Base-by-base conservation (phyloP, 2,113 vertebrate species). In the Mustelus asterias region DNA sequence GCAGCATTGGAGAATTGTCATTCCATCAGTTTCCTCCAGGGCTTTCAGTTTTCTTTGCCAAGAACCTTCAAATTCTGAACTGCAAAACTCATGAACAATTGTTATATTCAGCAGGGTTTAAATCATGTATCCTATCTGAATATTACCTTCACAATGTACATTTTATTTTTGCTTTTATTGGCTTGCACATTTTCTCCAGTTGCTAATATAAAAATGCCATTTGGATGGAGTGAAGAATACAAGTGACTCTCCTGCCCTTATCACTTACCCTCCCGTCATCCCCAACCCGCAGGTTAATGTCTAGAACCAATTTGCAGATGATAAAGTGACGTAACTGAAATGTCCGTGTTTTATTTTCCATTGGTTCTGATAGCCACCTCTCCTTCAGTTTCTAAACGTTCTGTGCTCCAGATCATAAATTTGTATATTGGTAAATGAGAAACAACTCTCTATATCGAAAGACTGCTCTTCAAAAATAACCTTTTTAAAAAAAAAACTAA, bases 11-110 rank as follows among this genome's bases (percentile, higher is more conserved):
- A 65, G 33, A 67, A 37, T 65, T 65, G 89, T n/a, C 89, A 93
- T 93, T 93, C 89, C 89, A 65, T 93, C 89, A 37, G 60, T 93
- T 93, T 65, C 63, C 60, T 93, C n/a, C 18, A 37, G 60, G 89
- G 60, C 18, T 93, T 37, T 93, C 13, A 63, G 60, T 37, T 93
- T 65, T 37, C 89, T 65, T 92, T 93, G 54, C 29, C 60, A 13
- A 90, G 88, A 33, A 63, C 26, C 13, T 63, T 60, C 26, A 90
- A 63, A 63, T 93, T 93, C 60, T 93, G 89, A 93, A 37, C 20
- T 67, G 89, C 20, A 93, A 10, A n/a, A 65, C 37, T 93, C 60
- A 37, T 29, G 60, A n/a, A 37, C 60, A 93, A 37, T 93, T 67
- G 18, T 41, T 67, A 65, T 63, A 65, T 22, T 6, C 60, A 65